A percentile compares a stretch with the other conserved stretches of the same genome.
Conservation (phyloP, 1,140 invertebrate species). For the Zaprionus nigranus region DNA sequence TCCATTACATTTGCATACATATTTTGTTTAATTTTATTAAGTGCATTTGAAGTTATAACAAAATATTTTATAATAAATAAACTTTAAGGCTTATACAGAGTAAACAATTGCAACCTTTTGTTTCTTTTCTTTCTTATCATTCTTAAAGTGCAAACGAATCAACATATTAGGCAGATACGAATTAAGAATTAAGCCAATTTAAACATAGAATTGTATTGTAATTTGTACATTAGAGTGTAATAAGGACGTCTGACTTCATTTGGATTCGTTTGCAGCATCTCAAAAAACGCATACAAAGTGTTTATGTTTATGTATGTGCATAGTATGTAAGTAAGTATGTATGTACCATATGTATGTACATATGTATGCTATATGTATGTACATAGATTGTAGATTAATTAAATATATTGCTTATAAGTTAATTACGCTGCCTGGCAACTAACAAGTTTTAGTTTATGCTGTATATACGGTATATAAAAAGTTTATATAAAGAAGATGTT, state of each 20-base stretch:
- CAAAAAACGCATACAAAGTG: neutral
- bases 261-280: conserved; percentile 22
- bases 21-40: conserved; percentile 21
- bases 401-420: conserved; percentile 22
- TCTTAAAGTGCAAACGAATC: conserved; percentile 16
- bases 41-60: conserved; percentile 24
- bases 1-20: neutral
- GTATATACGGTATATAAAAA: conserved; percentile 11
- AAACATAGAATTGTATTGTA: conserved; percentile 1
- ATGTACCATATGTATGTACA: neutral
- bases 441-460: neutral
- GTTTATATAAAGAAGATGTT: conserved; percentile 7
- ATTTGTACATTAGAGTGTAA: conserved; percentile 38
- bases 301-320: neutral
- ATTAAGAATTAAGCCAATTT: conserved; percentile 11
- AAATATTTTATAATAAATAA: conserved; percentile 22
- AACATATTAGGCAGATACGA: conserved; percentile 25
- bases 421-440: conserved; percentile 17
- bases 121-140: neutral
- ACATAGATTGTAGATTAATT: conserved; percentile 17
- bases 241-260: conserved; percentile 13
- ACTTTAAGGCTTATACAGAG: conserved; percentile 16
- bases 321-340: neutral
- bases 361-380: conserved; percentile 9
- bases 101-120: conserved; percentile 35